phyloP scores from a whole-genome alignment of 2,797 vertebrate species.

The Poliocrania exsul region DNA sequence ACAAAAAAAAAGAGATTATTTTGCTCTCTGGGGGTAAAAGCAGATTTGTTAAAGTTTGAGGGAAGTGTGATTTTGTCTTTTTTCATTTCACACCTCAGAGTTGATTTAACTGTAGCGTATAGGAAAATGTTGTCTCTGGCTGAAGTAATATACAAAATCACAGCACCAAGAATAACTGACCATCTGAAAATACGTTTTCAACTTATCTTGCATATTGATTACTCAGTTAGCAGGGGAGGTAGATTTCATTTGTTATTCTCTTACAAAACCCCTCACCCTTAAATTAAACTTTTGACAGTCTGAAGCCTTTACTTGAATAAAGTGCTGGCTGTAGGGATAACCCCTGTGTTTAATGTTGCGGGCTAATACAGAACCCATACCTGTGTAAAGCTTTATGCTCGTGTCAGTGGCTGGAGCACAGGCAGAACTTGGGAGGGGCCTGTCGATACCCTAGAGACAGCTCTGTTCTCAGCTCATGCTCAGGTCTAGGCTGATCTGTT shows the following conservation, averaged over 20 bases:
- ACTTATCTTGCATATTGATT: constrained; percentile 19
- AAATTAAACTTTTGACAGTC: neutral
- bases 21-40: neutral
- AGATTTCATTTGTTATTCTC: neutral
- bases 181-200: neutral
- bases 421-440: neutral
- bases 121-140: constrained; percentile 10
- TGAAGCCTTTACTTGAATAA: neutral
- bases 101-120: constrained; percentile 4
- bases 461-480: fast-evolving
- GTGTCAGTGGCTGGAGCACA: neutral
- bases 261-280: neutral
- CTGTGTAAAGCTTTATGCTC: neutral
- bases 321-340: neutral
- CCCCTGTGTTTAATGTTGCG: neutral
- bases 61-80: neutral
- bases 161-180: neutral
- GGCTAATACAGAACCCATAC: neutral
- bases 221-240: neutral
- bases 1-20: neutral
- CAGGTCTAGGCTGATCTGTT: neutral
- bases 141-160: neutral
- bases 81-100: constrained; percentile 28
- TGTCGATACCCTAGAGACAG: neutral
- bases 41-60: neutral